Conservation (phyloP, 1,140 invertebrate species). For the Holcopasites calliopsidis region DNA sequence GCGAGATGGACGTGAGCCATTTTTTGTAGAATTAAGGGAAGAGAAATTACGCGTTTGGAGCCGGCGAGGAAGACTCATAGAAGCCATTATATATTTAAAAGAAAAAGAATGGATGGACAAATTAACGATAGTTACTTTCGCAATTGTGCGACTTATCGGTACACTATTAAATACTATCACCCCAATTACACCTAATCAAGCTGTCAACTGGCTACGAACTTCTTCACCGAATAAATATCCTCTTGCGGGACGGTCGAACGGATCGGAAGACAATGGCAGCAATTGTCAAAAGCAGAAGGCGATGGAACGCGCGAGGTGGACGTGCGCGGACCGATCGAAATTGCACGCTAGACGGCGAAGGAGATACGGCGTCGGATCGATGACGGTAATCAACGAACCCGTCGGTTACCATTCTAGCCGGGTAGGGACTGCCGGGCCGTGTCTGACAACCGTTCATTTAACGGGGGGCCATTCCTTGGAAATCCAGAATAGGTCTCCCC, state of each 20-base stretch:
- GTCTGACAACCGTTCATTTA: slow-evolving; percentile 42
- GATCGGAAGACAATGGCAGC: not conserved
- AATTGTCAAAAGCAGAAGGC: slow-evolving; percentile 3
- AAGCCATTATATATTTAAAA: too few species aligned
- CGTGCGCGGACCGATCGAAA: not conserved
- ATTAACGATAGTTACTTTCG: too few species aligned
- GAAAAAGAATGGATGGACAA: too few species aligned
- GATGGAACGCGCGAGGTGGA: not conserved
- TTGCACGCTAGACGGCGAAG: slow-evolving; percentile 16
- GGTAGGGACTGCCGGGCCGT: slow-evolving; percentile 1
- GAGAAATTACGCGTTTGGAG: too few species aligned
- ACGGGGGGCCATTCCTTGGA: slow-evolving; percentile 27
- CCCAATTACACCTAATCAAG: too few species aligned
- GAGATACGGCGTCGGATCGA: slow-evolving; percentile 23
- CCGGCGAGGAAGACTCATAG: too few species aligned
- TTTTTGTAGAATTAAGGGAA: too few species aligned
- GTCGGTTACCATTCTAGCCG: slow-evolving; percentile 30
- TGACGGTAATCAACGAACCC: slow-evolving; percentile 26
- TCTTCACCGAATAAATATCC: not conserved
- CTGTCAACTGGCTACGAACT: not conserved
- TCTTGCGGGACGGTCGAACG: not conserved
- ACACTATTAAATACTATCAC: too few species aligned
- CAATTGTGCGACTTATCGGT: too few species aligned
- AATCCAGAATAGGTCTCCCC: slow-evolving; percentile 13
- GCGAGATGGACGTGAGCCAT: too few species aligned